Conservation (phyloP, 2,888 invertebrate species). For the Meliscaeva auricollis region DNA sequence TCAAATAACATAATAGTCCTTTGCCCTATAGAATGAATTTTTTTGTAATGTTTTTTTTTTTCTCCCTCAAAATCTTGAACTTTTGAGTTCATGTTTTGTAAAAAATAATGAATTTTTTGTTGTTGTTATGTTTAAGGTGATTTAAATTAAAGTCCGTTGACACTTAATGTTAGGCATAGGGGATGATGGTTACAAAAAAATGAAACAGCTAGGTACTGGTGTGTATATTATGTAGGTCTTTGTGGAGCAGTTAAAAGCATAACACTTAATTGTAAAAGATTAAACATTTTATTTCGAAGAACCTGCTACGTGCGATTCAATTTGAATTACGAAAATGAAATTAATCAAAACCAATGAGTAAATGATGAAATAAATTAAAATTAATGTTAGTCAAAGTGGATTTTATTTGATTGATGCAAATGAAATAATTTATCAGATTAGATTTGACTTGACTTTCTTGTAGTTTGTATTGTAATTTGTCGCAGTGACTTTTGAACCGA, state of each 20-base stretch:
- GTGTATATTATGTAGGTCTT: neutral
- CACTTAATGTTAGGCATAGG: conserved; percentile 9
- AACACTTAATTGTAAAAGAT: conserved; percentile 15
- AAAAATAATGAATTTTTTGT: neutral
- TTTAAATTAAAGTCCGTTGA: conserved; percentile 29
- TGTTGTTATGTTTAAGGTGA: neutral
- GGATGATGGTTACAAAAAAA: neutral
- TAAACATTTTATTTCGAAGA: conserved; percentile 10
- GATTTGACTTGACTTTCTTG: neutral
- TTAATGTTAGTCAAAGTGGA: conserved; percentile 6
- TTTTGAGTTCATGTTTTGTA: neutral
- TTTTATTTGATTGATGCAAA: neutral
- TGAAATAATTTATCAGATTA: neutral
- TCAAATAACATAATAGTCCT: neutral
- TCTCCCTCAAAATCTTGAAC: neutral
- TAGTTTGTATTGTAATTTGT: neutral
- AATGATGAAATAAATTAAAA: conserved; percentile 10
- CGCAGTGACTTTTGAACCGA: neutral
- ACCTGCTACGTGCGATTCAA: conserved; percentile 4
- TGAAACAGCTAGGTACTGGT: too few species aligned
- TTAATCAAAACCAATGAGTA: conserved; percentile 26
- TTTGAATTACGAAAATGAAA: conserved; percentile 2
- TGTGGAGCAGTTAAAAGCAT: neutral
- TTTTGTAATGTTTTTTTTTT: neutral
- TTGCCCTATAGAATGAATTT: neutral